A percentile compares a stretch with the other conserved stretches of the same genome.
These are phyloP conservation scores for Platysteira castanea DNA, from an alignment of 2,113 vertebrate species.

Conservation along the genomic window DNA sequence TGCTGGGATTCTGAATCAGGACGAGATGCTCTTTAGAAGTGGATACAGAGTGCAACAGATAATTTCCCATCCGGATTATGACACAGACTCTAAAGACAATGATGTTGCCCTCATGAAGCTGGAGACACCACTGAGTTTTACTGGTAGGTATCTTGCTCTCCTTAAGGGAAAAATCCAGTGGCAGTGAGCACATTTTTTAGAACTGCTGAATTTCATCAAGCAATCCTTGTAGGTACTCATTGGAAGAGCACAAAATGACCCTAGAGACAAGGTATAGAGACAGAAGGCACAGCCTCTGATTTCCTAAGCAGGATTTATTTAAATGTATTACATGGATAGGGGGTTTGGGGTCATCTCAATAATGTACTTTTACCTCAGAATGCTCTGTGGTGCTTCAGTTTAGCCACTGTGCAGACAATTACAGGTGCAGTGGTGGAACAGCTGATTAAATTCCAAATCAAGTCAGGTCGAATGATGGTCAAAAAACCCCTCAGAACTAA, in stretches of 20 bases:
- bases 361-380: background rate
- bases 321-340: background rate
- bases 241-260: background rate
- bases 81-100: slow-evolving; percentile 71
- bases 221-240: background rate
- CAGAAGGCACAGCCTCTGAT: background rate
- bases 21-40: background rate
- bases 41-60: slow-evolving; percentile 52
- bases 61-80: slow-evolving; percentile 71
- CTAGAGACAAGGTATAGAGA: background rate
- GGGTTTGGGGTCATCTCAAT: background rate
- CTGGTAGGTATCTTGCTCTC: slow-evolving; percentile 12
- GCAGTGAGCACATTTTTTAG: background rate
- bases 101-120: slow-evolving; percentile 80
- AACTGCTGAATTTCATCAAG: background rate
- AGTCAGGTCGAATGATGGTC: background rate
- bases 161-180: background rate
- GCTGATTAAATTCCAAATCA: background rate
- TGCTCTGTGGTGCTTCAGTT: background rate
- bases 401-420: background rate
- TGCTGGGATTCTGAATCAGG: slow-evolving; percentile 64
- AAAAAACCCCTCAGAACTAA: background rate
- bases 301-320: background rate
- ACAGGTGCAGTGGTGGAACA: background rate
- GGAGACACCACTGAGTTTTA: slow-evolving; percentile 48